phyloP scores from a whole-genome alignment of 2,797 vertebrate genomes.

The Sebastes itinus region DNA sequence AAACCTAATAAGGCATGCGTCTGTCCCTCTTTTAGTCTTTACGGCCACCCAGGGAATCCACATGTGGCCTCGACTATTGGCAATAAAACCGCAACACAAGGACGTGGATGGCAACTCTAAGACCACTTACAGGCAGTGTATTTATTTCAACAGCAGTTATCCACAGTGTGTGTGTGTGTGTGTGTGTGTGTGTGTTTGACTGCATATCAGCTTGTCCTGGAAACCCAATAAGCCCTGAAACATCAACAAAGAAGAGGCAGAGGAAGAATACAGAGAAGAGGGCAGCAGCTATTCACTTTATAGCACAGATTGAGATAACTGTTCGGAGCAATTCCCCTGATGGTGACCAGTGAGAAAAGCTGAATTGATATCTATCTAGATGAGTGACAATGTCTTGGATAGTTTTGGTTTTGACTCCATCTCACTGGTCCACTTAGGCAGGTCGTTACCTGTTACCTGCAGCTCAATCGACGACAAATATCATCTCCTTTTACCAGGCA shows the following conservation, averaged over 20 bases:
- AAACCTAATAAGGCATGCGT: constrained; percentile 32
- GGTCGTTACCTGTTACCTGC: too few species aligned
- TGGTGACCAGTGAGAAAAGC: neutral
- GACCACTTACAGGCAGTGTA: neutral
- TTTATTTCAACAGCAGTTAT: constrained; percentile 28
- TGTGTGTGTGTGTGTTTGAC: neutral
- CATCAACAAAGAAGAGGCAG: constrained; percentile 24
- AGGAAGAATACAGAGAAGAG: neutral
- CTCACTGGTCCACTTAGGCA: neutral
- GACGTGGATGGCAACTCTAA: constrained; percentile 7
- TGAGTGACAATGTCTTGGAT: neutral
- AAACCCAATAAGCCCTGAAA: constrained; percentile 39
- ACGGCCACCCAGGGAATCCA: constrained; percentile 16
- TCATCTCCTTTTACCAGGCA: too few species aligned
- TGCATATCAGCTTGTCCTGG: constrained; percentile 1
- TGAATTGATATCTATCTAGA: neutral
- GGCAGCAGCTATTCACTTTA: neutral
- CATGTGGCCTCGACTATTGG: neutral
- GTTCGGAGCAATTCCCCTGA: neutral
- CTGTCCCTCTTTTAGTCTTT: neutral
- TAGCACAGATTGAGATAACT: neutral
- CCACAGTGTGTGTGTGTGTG: neutral
- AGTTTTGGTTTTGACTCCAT: too few species aligned
- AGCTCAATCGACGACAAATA: neutral
- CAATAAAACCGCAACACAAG: constrained; percentile 27